phyloP scores from a whole-genome alignment of 2,888 invertebrate genomes.

The Noctua janthe region DNA sequence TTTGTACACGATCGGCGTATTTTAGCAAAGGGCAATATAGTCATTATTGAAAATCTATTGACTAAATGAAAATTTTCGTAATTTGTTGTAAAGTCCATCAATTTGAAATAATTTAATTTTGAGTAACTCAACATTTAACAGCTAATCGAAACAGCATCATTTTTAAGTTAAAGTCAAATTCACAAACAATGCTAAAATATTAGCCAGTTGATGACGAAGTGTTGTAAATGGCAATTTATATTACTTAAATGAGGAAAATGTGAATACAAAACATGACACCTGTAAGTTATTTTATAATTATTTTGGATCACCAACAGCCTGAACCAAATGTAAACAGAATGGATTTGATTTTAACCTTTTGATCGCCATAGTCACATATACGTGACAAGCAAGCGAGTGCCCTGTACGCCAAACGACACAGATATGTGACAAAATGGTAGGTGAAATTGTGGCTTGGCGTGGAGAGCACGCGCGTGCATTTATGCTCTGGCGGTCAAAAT shows the following conservation, averaged over 20 bases:
- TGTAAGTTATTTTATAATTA: constrained; percentile 38
- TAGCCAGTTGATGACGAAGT: constrained; percentile 24
- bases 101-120: not conserved
- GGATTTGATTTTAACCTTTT: not conserved
- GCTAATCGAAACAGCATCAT: not conserved
- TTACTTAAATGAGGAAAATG: constrained; percentile 13
- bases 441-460: too few relatives aligned
- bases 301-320: constrained; percentile 17
- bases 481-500: too few relatives aligned
- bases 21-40: not conserved
- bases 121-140: not conserved
- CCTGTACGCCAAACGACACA: too few relatives aligned
- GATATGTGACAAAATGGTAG: too few relatives aligned
- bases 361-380: too few relatives aligned
- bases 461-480: too few relatives aligned
- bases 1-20: constrained; percentile 35
- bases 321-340: constrained; percentile 22
- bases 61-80: not conserved
- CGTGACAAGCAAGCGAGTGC: too few relatives aligned
- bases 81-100: not conserved
- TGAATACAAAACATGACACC: constrained; percentile 29
- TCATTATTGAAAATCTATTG: not conserved
- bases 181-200: not conserved
- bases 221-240: constrained; percentile 33
- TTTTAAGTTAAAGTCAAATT: not conserved